Percentiles rank a stretch among this genome's conserved stretches.
Conservation (phyloP, 1,140 invertebrate species). For the Ectropis grisescens region DNA sequence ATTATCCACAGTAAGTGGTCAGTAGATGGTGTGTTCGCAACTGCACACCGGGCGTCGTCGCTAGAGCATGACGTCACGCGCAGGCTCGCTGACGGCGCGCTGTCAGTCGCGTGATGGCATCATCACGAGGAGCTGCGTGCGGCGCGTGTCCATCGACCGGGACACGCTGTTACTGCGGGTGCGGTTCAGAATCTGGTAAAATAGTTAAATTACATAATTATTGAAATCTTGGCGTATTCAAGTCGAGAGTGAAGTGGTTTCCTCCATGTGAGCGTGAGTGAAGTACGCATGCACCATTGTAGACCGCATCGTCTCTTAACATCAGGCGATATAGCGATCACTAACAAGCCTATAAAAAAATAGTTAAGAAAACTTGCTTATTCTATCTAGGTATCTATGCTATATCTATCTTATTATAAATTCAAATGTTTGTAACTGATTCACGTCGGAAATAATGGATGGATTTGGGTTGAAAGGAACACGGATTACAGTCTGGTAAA, state of each 20-base stretch:
- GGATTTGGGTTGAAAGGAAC: too few species aligned
- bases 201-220: neutral
- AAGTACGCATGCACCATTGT: neutral
- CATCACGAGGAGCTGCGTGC: slow-evolving; percentile 43
- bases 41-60: slow-evolving; percentile 4
- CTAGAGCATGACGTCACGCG: slow-evolving; percentile 53
- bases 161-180: slow-evolving; percentile 40
- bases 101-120: slow-evolving; percentile 44
- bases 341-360: neutral
- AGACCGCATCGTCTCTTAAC: neutral
- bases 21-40: neutral
- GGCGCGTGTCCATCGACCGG: slow-evolving; percentile 22
- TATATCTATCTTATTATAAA: too few species aligned
- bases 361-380: neutral
- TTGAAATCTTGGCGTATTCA: neutral
- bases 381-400: too few species aligned
- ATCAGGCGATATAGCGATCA: neutral
- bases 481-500: too few species aligned
- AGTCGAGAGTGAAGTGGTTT: neutral
- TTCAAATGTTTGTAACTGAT: neutral
- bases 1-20: too few species aligned
- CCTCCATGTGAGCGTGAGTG: neutral
- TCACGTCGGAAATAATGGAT: neutral
- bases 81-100: slow-evolving; percentile 18
- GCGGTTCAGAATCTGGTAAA: slow-evolving; percentile 46